Conservation (phyloP, 2,888 invertebrate species). For the Spisula solida region DNA sequence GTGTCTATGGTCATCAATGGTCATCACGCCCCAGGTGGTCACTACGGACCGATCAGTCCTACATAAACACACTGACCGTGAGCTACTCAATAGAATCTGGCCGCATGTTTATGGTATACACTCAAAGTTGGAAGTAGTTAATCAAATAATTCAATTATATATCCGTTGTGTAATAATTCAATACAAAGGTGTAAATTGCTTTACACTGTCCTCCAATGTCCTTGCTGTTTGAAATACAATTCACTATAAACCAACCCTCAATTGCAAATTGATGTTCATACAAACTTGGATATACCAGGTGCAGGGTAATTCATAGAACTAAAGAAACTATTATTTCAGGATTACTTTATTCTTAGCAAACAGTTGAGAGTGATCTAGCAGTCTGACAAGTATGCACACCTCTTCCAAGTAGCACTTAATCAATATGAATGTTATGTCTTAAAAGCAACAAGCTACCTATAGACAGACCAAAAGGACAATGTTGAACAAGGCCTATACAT, state of each 20-base stretch:
- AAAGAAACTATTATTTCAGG: too few relatives aligned
- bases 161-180: background rate
- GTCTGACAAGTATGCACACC: too few relatives aligned
- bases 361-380: too few relatives aligned
- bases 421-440: too few relatives aligned
- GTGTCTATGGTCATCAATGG: constrained; percentile 34
- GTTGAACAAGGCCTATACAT: too few relatives aligned
- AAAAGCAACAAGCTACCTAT: too few relatives aligned
- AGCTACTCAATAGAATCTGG: constrained; percentile 41
- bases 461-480: too few relatives aligned
- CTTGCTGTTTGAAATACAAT: background rate
- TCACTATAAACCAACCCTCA: background rate
- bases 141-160: constrained; percentile 30
- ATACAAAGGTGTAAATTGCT: background rate
- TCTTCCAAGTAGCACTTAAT: too few relatives aligned
- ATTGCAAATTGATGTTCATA: background rate
- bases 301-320: background rate
- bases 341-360: too few relatives aligned
- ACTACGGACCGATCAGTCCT: constrained; percentile 24
- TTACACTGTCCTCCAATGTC: background rate
- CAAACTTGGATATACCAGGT: constrained; percentile 1
- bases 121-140: background rate
- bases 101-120: background rate
- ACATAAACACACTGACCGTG: constrained; percentile 50
- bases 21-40: constrained; percentile 32